These are phyloP conservation scores for Phaethon lepturus DNA, from an alignment of 2,113 vertebrate genomes.

Conservation along the genomic window DNA sequence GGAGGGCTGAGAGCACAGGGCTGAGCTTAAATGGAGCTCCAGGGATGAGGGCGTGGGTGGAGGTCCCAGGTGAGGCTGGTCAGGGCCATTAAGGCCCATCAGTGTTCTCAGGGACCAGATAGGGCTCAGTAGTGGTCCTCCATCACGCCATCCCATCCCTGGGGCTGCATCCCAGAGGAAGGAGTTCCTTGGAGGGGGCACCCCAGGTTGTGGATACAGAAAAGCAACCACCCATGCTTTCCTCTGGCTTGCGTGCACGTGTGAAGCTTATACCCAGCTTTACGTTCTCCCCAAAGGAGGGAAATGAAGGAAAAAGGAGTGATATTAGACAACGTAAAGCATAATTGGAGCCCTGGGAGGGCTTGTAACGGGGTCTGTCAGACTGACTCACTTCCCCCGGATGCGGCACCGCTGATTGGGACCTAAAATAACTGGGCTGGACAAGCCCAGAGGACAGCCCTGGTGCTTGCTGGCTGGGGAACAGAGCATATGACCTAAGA, in stretches of 20 bases:
- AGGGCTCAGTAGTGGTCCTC: background rate
- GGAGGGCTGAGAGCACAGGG: fast-evolving
- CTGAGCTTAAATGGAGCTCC: background rate
- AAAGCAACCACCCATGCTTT: fast-evolving
- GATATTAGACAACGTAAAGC: background rate
- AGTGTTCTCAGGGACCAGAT: background rate
- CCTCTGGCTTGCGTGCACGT: fast-evolving
- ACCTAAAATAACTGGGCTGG: background rate
- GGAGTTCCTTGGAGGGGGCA: background rate
- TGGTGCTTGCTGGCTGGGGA: background rate
- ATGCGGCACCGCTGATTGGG: background rate
- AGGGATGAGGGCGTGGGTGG: background rate
- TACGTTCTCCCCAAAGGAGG: background rate
- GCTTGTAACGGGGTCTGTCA: background rate
- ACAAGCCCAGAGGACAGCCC: background rate
- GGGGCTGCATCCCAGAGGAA: background rate
- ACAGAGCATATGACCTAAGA: background rate
- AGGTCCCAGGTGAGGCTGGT: background rate
- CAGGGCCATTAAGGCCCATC: background rate
- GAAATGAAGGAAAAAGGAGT: background rate
- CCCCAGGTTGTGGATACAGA: background rate
- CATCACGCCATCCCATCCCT: too few relatives aligned
- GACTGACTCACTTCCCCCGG: background rate
- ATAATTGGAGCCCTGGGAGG: background rate
- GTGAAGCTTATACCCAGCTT: background rate